phyloP scores from a whole-genome alignment of 2,888 invertebrate species.

The Melieria crassipennis region DNA sequence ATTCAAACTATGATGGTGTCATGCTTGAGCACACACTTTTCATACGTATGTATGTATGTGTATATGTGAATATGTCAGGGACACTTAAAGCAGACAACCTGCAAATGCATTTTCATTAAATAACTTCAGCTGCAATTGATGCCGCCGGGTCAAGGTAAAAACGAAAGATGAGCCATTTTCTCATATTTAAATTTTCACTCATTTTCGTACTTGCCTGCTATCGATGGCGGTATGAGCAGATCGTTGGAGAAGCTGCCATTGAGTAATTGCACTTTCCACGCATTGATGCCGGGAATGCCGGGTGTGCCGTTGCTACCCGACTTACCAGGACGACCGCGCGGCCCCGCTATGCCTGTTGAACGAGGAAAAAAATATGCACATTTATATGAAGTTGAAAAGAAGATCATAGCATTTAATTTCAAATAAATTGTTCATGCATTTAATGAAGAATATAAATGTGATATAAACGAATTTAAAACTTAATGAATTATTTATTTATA shows the following conservation, averaged over 20 bases:
- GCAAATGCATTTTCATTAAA: too few species aligned
- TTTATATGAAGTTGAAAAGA: background rate
- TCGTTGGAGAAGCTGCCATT: conserved; percentile 72
- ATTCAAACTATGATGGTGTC: too few species aligned
- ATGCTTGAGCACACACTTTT: too few species aligned
- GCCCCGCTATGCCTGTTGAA: conserved; percentile 68
- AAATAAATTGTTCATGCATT: background rate
- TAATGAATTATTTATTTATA: background rate
- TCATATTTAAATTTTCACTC: too few species aligned
- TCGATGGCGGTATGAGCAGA: conserved; percentile 85
- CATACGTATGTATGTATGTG: too few species aligned
- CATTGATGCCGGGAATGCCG: conserved; percentile 83
- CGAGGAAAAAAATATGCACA: background rate
- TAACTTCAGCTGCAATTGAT: too few species aligned
- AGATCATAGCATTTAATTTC: background rate
- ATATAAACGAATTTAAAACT: background rate
- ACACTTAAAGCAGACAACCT: too few species aligned
- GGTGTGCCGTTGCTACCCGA: conserved; percentile 79
- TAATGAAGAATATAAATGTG: background rate
- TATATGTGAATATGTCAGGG: too few species aligned
- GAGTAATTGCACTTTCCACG: conserved; percentile 72
- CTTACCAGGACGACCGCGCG: conserved; percentile 78
- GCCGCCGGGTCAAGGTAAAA: too few species aligned
- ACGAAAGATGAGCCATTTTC: too few species aligned
- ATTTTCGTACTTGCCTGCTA: conserved; percentile 70